Percentiles rank a stretch among this genome's conserved stretches.
phyloP scores from a whole-genome alignment of 2,888 invertebrate genomes.

The Habrosyne pyritoides region DNA sequence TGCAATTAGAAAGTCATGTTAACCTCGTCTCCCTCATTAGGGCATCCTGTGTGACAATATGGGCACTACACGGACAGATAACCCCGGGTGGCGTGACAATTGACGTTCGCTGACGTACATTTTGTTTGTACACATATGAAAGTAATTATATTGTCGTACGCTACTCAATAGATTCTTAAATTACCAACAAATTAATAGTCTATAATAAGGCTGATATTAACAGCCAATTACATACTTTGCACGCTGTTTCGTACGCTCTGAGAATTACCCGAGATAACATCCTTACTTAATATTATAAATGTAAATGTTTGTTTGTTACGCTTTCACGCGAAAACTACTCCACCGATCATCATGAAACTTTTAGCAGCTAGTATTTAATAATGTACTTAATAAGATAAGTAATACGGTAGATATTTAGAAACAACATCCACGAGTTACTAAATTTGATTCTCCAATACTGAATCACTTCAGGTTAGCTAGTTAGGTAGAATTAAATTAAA shows the following conservation, averaged over 20 bases:
- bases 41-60: conserved; percentile 44
- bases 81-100: conserved; percentile 65
- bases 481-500: too few relatives aligned
- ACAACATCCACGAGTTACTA: too few relatives aligned
- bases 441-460: too few relatives aligned
- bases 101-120: conserved; percentile 52
- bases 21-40: conserved; percentile 52
- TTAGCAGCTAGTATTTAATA: too few relatives aligned
- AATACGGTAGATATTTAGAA: too few relatives aligned
- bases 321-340: too few relatives aligned
- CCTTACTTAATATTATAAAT: too few relatives aligned
- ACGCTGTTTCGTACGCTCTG: too few relatives aligned
- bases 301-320: too few relatives aligned
- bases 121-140: conserved; percentile 38
- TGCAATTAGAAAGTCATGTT: conserved; percentile 60
- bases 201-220: background rate
- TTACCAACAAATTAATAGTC: conserved; percentile 2
- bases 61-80: conserved; percentile 44
- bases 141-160: conserved; percentile 1
- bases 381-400: too few relatives aligned
- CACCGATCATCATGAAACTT: too few relatives aligned
- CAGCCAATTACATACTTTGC: background rate
- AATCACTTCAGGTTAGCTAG: too few relatives aligned
- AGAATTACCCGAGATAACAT: background rate
- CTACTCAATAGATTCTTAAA: background rate